phyloP scores from a whole-genome alignment of 2,113 vertebrate genomes.

The Aplodontia rufa region DNA sequence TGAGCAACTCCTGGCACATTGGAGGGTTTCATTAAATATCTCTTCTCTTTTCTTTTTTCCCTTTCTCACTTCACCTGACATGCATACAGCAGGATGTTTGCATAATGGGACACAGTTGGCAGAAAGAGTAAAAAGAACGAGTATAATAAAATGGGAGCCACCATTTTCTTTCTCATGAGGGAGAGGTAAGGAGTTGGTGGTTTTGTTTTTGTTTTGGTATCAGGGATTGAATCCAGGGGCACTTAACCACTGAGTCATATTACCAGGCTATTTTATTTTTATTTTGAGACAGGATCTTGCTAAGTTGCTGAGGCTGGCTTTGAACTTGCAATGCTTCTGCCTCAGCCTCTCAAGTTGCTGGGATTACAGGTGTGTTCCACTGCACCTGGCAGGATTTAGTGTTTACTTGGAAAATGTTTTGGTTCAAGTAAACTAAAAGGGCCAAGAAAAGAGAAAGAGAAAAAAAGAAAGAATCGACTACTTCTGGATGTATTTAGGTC shows the following conservation, averaged over 20 bases:
- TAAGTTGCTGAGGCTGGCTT: too few relatives aligned
- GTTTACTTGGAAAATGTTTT: constrained; percentile 8
- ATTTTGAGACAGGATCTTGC: too few relatives aligned
- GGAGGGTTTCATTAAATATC: background rate
- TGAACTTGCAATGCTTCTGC: too few relatives aligned
- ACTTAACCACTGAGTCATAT: too few relatives aligned
- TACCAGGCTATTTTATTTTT: too few relatives aligned
- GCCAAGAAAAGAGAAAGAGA: background rate
- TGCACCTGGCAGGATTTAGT: too few relatives aligned
- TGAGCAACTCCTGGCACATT: background rate
- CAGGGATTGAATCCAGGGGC: too few relatives aligned
- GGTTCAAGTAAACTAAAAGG: background rate
- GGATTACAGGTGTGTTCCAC: too few relatives aligned
- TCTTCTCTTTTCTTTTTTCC: background rate
- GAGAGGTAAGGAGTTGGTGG: background rate
- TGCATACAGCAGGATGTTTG: background rate
- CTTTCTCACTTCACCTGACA: background rate
- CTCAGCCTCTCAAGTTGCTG: too few relatives aligned
- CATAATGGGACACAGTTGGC: background rate
- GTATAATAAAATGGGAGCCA: background rate
- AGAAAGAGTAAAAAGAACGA: background rate
- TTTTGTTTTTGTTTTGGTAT: too few relatives aligned
- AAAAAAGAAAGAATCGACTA: background rate
- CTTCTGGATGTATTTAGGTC: constrained; percentile 2
- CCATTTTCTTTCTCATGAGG: background rate